Evolutionary conservation across 2,888 invertebrate species (phyloP), one percentile per base, ranked within the genome.

Genomic region (Diadegma fenestrale): DNA sequence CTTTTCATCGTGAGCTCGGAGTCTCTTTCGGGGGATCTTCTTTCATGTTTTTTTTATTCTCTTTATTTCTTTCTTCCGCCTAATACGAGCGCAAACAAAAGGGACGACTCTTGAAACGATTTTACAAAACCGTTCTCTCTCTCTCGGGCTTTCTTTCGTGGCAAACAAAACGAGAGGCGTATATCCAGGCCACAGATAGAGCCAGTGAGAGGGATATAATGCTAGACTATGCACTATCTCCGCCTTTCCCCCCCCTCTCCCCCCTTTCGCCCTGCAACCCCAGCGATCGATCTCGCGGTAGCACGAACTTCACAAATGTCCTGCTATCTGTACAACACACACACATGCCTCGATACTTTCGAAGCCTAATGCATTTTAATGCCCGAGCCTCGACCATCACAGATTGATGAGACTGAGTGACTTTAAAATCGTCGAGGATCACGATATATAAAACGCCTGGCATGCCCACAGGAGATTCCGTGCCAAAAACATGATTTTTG

Each of bases 341-440:
- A 61, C 45, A 37, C 30, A 58, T 66, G 66, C 48, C n/a, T 80
- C 64, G 75, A 76, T 76, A 66, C 66, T 88, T 87, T 89, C 86
- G 81, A 87, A 89, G 88, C 87, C 88, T 87, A 89, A 90, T 91
- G 90, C 89, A 89, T 90, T 91, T 90, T 89, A 90, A 91, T 90
- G 90, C 88, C 83, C 82, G 64, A 80, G 80, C 87, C 82, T 86
- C 80, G 80, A 66, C 30, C 66, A 37, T 58, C 85, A 82, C 76
- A 86, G 89, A 90, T 90, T 89, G 90, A 92, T 89, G 90, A 90
- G 86, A 86, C 85, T 87, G 86, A 89, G 88, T 86, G 88, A 86
- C 88, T 90, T 89, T 87, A 85, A 89, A 91, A 87, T 82, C 66
- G 76, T 82, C 61, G 82, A 82, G 71, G 82, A 85, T 85, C 80